phyloP scores from a whole-genome alignment of 2,888 invertebrate species.

The Limnephilus lunatus region DNA sequence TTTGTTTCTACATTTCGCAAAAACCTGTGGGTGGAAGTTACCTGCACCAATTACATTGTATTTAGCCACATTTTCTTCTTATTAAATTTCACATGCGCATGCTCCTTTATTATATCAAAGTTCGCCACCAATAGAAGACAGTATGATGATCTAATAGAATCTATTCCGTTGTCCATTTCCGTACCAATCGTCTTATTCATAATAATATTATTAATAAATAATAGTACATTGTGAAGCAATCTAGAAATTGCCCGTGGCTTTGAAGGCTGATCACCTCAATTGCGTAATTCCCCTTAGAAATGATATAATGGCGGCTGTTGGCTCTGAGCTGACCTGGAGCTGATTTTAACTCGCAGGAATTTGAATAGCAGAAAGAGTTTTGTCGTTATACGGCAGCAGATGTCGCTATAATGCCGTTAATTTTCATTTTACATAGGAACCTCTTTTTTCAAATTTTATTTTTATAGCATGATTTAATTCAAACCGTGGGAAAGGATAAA shows the following conservation, averaged over 20 bases:
- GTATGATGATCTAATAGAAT: neutral
- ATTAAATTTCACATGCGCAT: neutral
- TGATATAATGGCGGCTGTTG: neutral
- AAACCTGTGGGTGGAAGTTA: neutral
- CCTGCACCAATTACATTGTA: neutral
- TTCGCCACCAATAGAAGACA: neutral
- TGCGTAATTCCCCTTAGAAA: constrained; percentile 18
- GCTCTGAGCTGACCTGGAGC: neutral
- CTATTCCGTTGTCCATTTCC: neutral
- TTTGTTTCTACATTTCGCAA: neutral
- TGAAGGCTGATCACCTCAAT: constrained; percentile 16
- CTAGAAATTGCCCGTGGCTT: constrained; percentile 29
- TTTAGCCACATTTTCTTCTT: neutral
- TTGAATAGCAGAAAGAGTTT: neutral
- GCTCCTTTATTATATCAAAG: neutral
- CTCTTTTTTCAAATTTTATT: too few species aligned
- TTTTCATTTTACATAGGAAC: too few species aligned
- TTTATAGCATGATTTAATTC: too few species aligned
- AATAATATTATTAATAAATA: neutral
- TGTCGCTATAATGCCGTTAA: too few species aligned
- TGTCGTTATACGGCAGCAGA: neutral
- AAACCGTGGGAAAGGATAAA: too few species aligned
- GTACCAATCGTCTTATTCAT: neutral
- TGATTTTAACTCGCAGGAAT: neutral
- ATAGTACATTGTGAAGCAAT: constrained; percentile 10